Conservation (phyloP, 2,113 vertebrate species). For the Harpagus bidentatus region DNA sequence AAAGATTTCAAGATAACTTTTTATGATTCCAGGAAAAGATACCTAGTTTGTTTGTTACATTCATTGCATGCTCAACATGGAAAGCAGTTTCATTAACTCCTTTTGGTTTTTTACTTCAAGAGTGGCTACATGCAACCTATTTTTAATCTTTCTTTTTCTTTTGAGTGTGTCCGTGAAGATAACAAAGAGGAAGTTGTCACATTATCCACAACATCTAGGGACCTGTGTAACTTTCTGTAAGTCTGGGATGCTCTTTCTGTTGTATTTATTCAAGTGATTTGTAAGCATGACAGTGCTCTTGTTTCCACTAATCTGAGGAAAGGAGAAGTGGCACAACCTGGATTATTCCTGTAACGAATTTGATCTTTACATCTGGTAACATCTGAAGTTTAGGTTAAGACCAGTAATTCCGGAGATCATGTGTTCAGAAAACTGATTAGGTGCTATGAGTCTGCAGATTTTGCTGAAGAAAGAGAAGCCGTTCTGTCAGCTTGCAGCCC, state of each 20-base stretch:
- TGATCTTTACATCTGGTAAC: neutral
- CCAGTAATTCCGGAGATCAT: neutral
- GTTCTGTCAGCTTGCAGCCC: neutral
- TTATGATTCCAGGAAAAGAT: neutral
- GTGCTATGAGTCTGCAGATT: neutral
- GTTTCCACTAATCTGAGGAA: neutral
- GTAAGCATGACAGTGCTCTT: neutral
- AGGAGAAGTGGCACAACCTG: neutral
- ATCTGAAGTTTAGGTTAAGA: neutral
- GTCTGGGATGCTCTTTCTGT: neutral
- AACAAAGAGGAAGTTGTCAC: neutral
- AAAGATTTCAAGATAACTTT: neutral
- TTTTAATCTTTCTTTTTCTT: neutral
- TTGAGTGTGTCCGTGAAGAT: neutral
- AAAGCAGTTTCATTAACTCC: neutral
- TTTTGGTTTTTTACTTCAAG: neutral
- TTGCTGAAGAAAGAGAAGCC: neutral
- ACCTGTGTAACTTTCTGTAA: neutral
- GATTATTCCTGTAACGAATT: neutral
- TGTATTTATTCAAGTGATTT: neutral
- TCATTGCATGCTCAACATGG: rapidly evolving
- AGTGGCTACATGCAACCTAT: neutral
- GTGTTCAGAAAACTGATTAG: neutral
- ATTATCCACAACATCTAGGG: neutral
- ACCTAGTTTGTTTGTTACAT: neutral